Conservation (phyloP, 2,113 vertebrate genomes). For the Elanus axillaris region DNA sequence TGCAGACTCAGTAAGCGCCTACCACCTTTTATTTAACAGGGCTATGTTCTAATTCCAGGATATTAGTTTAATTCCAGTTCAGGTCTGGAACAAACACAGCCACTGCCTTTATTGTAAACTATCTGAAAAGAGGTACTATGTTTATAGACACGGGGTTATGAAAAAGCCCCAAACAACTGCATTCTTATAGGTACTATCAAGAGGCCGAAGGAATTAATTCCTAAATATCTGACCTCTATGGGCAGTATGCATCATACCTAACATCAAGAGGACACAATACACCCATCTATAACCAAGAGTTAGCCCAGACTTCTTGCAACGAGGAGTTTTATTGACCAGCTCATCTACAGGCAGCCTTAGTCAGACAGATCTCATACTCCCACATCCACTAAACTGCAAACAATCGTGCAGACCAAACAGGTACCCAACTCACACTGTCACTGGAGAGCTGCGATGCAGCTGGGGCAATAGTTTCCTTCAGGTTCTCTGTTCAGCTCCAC, state of each 20-base stretch:
- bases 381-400: accelerated
- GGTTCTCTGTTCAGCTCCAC: not conserved
- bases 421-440: accelerated
- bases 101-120: not conserved
- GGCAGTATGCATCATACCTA: not conserved
- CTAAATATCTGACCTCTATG: accelerated
- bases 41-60: not conserved
- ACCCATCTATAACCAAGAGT: not conserved
- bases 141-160: not conserved
- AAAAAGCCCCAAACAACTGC: not conserved
- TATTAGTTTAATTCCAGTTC: not conserved
- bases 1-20: not conserved
- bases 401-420: accelerated
- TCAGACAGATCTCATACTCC: no score
- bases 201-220: not conserved
- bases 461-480: no score
- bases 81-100: not conserved
- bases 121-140: not conserved
- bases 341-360: not conserved
- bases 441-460: not conserved
- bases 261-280: not conserved
- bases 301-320: not conserved
- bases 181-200: not conserved
- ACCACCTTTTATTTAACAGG: not conserved
- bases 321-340: not conserved